Evolutionary conservation across 1,140 invertebrate species (phyloP), one percentile per base, ranked within the genome.

Genomic region (Macrobrachium nipponense): DNA sequence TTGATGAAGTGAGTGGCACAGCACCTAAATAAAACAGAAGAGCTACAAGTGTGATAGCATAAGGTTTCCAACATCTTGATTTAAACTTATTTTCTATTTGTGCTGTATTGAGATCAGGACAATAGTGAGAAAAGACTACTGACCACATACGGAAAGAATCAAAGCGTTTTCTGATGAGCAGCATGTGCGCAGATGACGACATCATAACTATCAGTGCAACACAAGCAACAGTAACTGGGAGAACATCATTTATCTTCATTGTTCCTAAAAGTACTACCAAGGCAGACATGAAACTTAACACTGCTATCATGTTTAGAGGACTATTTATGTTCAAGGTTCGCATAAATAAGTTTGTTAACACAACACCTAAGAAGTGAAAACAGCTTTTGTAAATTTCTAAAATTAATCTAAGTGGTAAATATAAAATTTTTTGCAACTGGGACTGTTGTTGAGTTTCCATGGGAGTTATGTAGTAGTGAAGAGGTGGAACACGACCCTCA

Each of bases 401-500:
- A 12, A 87, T 72, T 36, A 60, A 23, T 36, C 72, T 77, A 18
- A 12, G 20, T 12, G 78, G 78, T 43, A 59, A 72, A 66, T 59
- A 51, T 27, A 85, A 23, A 23, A 60, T 10, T 18, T 59, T 59
- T 15, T 18, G 80, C 20, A 20, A n/a, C 93, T 7, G 94, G 92
- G 5, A 82, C 75, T 51, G 82, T 18, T 27, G 20, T 17, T 8
- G n/a, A 51, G 36, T 80, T 62, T 43, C 23, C 4, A 61, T 20
- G 2, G 72, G 92, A 62, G 94, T 95, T 10, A 97, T 91, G 18
- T 94, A 94, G 66, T 94, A 93, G 80, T 95, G 95, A 43, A 97
- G 94, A 75, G 95, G 91, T 2, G 96, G 96, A 82, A 97, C 91
- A 80, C 95, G 93, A 17, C 96, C 96, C 61, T 94, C 94, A 18